These are phyloP conservation scores for Ormyrus rosae DNA, from an alignment of 2,888 invertebrate genomes.

Conservation along the genomic window DNA sequence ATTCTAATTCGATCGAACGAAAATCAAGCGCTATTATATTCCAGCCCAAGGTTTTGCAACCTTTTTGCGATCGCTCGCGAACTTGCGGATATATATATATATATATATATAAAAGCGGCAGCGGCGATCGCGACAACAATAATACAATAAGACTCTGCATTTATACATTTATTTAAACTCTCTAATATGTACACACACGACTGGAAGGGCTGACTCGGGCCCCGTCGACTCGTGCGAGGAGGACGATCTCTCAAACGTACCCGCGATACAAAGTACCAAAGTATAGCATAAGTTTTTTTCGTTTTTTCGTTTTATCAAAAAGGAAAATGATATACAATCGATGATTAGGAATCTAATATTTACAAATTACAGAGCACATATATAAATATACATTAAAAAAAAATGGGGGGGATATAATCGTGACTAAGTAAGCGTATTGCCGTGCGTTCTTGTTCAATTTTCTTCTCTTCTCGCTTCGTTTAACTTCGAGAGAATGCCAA, in stretches of 20 bases:
- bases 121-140: background rate
- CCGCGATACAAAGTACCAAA: slow-evolving; percentile 36
- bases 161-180: slow-evolving; percentile 57
- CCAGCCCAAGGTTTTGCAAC: background rate
- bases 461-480: background rate
- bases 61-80: background rate
- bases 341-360: slow-evolving; percentile 49
- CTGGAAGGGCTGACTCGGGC: slow-evolving; percentile 34
- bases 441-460: slow-evolving; percentile 21
- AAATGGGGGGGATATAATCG: slow-evolving; percentile 15
- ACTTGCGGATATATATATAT: background rate
- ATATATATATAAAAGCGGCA: background rate
- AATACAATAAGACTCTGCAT: slow-evolving; percentile 19
- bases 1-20: slow-evolving; percentile 50
- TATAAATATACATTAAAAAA: slow-evolving; percentile 51
- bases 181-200: slow-evolving; percentile 55
- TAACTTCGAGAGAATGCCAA: slow-evolving; percentile 10
- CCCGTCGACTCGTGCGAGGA: slow-evolving; percentile 25
- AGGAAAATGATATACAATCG: background rate
- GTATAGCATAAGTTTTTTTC: background rate
- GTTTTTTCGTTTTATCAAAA: slow-evolving; percentile 1
- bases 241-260: slow-evolving; percentile 35
- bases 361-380: slow-evolving; percentile 45
- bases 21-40: slow-evolving; percentile 39
- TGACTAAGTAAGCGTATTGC: slow-evolving; percentile 55